A percentile compares a stretch with the other conserved stretches of the same genome.
Conservation (phyloP, 1,140 invertebrate genomes). For the Pissodes strobi region DNA sequence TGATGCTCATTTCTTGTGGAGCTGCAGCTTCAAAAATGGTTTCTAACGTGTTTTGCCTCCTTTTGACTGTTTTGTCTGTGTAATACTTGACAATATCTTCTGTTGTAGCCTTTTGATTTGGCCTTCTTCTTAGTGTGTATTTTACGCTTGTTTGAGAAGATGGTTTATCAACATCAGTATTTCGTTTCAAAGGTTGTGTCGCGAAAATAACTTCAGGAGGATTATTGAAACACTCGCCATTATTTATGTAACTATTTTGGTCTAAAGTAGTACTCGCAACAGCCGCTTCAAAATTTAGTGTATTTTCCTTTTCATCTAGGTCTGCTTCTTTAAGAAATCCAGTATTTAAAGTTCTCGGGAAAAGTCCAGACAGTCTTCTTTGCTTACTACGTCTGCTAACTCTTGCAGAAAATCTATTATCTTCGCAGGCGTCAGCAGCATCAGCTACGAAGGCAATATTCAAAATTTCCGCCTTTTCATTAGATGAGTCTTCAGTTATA, state of each 20-base stretch:
- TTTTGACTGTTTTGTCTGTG: conserved; percentile 4
- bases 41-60: conserved; percentile 4
- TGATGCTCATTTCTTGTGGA: background rate
- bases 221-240: background rate
- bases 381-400: background rate
- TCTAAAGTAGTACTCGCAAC: background rate
- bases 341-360: background rate
- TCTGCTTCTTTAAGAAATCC: background rate
- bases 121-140: background rate
- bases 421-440: no score
- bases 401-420: no score
- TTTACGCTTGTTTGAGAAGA: background rate
- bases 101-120: background rate
- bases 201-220: background rate
- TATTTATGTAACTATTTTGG: background rate
- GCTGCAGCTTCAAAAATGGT: conserved; percentile 12
- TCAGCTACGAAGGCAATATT: no score
- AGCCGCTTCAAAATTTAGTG: background rate
- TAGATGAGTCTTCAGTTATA: no score
- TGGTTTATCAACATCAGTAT: background rate
- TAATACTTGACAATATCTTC: conserved; percentile 7
- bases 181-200: background rate
- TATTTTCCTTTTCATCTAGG: background rate
- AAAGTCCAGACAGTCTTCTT: background rate
- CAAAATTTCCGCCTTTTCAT: no score